Conservation (phyloP, 2,113 vertebrate genomes). For the Blennius ocellaris region DNA sequence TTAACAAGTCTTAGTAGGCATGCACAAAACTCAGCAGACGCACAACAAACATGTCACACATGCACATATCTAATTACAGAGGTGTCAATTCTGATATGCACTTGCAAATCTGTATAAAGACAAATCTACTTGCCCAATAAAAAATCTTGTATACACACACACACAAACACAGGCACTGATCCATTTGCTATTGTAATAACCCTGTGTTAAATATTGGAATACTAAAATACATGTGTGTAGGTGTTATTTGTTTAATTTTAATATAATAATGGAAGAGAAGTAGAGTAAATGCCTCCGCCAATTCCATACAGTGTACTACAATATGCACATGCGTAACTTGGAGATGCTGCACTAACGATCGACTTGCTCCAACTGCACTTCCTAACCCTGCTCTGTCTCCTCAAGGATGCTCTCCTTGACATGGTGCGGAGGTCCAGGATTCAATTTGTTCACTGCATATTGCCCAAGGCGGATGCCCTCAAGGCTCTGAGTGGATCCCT, state of each 20-base stretch:
- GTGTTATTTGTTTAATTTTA: neutral
- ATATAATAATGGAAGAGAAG: neutral
- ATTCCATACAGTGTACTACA: neutral
- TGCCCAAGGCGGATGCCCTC: constrained; percentile 88
- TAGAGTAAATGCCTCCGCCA: neutral
- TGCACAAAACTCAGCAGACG: too few species aligned
- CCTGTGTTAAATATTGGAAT: neutral
- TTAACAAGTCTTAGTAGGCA: too few species aligned
- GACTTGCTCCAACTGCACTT: constrained; percentile 2
- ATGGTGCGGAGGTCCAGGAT: constrained; percentile 92
- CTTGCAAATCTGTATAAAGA: too few species aligned
- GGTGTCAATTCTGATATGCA: too few species aligned
- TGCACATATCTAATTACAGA: too few species aligned
- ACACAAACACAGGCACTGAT: neutral
- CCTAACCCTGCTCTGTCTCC: constrained; percentile 14
- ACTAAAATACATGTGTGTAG: neutral
- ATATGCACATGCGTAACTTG: neutral
- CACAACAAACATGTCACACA: too few species aligned
- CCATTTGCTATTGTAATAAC: too few species aligned
- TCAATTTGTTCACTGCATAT: constrained; percentile 96
- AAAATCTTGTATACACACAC: neutral
- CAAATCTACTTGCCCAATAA: too few species aligned
- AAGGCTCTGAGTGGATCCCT: constrained; percentile 78
- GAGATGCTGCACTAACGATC: neutral
- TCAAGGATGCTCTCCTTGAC: constrained; percentile 94